Conservation (phyloP, 2,888 invertebrate genomes). For the Phengaris alcon region DNA sequence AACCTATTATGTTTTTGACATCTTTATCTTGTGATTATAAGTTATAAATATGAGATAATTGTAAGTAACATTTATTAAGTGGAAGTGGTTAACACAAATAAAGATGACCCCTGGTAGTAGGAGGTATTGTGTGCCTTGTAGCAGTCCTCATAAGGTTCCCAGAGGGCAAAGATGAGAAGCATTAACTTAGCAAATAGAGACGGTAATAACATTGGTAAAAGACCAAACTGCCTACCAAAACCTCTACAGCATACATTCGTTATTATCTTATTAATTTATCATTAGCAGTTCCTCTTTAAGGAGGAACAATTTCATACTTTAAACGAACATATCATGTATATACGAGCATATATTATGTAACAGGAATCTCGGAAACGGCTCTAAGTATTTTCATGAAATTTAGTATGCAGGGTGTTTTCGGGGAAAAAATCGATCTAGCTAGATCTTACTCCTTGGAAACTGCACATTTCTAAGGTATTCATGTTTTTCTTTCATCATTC, state of each 20-base stretch:
- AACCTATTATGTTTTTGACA: conserved; percentile 29
- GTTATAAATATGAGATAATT: conserved; percentile 20
- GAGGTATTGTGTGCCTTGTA: not conserved
- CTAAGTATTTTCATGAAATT: no score
- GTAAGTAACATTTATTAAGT: conserved; percentile 20
- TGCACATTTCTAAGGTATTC: no score
- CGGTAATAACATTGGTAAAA: conserved; percentile 3
- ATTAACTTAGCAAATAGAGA: not conserved
- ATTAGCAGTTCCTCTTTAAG: not conserved
- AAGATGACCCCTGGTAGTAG: not conserved
- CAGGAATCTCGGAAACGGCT: no score
- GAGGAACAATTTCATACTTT: not conserved
- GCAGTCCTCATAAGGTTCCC: not conserved
- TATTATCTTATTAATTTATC: conserved; percentile 5
- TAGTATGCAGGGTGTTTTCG: no score
- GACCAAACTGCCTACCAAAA: not conserved
- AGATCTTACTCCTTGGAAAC: no score
- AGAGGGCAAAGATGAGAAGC: not conserved
- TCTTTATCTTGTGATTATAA: conserved; percentile 27
- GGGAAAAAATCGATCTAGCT: no score
- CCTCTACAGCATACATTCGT: not conserved
- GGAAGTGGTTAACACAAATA: conserved; percentile 19
- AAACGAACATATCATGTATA: not conserved
- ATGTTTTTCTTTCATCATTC: no score
- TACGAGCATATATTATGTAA: not conserved